Base-by-base conservation (phyloP, 2,888 invertebrate species). In the Melinopterus prodromus region DNA sequence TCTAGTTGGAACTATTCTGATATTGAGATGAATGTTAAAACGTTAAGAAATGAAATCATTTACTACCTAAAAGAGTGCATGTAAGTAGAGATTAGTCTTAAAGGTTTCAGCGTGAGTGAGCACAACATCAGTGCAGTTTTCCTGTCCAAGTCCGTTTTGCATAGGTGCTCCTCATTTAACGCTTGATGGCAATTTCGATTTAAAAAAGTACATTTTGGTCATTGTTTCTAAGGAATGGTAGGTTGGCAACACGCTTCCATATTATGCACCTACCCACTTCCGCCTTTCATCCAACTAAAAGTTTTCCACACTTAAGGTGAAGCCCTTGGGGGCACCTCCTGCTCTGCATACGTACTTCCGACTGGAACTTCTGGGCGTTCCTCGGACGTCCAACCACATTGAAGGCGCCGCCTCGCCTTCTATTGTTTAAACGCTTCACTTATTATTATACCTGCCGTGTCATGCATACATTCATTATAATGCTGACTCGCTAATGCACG, bases 321-420 rank as follows among this genome's bases (percentile, higher is more conserved):
- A 53, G 53, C 53, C 53, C 53, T 53, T 53, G 53, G 53, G 53
- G 53, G 53, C 53, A 53, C 53, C 53, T 53, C 53, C 53, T 53
- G 16, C 37, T 74, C n/a, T 74, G 15, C 26, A 71, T 15, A 71
- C 85, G 85, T 85, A 85, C 83, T 84, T 86, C 86, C 86, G 84
- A 85, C 84, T 81, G 74, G 35, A 35, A 37, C 37, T 74, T 37
- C 82, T 84, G 84, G 84, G 84, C 85, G 85, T 81, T 81, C 81
- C 82, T 80, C 81, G 80, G 82, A 84, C 84, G 84, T 84, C 85
- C 82, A 80, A 71, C 38, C 76, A 71, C 74, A 72, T 77, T 76
- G 16, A 26, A 79, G 72, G 80, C 69, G 70, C 82, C 82, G 82
- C 82, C 82, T 77, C 72, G 70, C 36, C 70, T 75, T 72, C 69